phyloP scores from a whole-genome alignment of 1,140 invertebrate genomes.

The Drosophila bifasciata region DNA sequence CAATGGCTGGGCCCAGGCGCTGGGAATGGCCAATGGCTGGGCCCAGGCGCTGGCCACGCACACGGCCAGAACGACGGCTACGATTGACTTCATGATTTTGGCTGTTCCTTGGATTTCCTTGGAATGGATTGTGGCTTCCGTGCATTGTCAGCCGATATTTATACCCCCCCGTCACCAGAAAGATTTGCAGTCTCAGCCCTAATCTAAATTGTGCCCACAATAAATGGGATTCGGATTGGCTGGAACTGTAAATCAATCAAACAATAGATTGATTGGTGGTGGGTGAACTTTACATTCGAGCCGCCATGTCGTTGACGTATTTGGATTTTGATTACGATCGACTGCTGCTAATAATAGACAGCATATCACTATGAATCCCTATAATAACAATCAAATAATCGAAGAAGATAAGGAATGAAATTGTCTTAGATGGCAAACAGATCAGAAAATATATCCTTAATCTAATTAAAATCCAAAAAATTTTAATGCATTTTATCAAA shows the following conservation, averaged over 20 bases:
- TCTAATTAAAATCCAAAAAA: too few species aligned
- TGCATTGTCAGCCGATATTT: constrained; percentile 13
- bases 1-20: constrained; percentile 40
- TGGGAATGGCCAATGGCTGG: constrained; percentile 34
- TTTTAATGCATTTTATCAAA: too few species aligned
- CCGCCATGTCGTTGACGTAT: constrained; percentile 16
- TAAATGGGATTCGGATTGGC: constrained; percentile 20
- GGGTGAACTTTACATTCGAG: constrained; percentile 38
- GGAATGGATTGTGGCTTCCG: constrained; percentile 22
- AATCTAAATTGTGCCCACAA: constrained; percentile 31
- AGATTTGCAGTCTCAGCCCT: constrained; percentile 1
- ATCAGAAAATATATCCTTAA: neutral
- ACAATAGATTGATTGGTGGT: constrained; percentile 17
- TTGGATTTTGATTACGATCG: constrained; percentile 31
- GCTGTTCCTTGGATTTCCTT: neutral
- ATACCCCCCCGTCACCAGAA: constrained; percentile 15
- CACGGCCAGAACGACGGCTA: constrained; percentile 33
- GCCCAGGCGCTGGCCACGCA: constrained; percentile 41
- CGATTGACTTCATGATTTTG: constrained; percentile 47
- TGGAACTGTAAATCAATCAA: constrained; percentile 26
- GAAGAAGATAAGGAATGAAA: neutral
- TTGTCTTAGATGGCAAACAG: neutral
- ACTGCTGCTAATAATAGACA: neutral
- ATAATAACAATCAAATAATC: too few species aligned
- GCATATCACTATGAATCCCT: too few species aligned